phyloP scores from a whole-genome alignment of 2,113 vertebrate species.

The Irena cyanogastra region DNA sequence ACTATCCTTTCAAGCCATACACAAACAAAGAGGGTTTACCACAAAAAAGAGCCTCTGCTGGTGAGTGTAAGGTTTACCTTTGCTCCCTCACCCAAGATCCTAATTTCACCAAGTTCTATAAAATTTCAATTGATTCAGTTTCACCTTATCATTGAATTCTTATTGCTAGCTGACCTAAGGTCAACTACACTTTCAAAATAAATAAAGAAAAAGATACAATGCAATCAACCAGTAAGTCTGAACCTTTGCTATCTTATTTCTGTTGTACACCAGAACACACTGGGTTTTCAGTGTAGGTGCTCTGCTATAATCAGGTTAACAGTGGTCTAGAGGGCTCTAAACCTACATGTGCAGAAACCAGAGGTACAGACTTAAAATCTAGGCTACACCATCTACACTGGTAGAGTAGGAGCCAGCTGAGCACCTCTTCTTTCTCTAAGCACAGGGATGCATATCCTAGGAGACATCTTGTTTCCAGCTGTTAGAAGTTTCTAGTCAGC shows the following conservation, averaged over 20 bases:
- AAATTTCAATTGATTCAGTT: neutral
- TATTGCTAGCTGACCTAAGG: neutral
- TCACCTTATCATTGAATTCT: neutral
- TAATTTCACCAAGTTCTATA: neutral
- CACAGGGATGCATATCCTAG: neutral
- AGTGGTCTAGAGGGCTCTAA: neutral
- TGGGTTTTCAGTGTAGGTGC: neutral
- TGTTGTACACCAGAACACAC: neutral
- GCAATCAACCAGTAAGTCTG: neutral
- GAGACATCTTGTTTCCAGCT: neutral
- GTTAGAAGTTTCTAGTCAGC: neutral
- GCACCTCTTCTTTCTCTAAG: neutral
- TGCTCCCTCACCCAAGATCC: slow-evolving; percentile 12
- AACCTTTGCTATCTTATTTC: neutral
- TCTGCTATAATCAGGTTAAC: neutral
- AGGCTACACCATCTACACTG: neutral
- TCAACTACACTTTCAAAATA: neutral
- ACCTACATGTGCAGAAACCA: neutral
- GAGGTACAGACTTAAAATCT: neutral
- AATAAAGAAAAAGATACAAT: neutral
- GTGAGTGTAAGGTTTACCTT: slow-evolving; percentile 30
- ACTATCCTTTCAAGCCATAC: slow-evolving; percentile 31
- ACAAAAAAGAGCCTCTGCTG: slow-evolving; percentile 35
- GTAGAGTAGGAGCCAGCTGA: neutral
- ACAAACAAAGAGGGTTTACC: slow-evolving; percentile 46